Conservation (phyloP, 2,888 invertebrate species). For the Prosapia bicincta region DNA sequence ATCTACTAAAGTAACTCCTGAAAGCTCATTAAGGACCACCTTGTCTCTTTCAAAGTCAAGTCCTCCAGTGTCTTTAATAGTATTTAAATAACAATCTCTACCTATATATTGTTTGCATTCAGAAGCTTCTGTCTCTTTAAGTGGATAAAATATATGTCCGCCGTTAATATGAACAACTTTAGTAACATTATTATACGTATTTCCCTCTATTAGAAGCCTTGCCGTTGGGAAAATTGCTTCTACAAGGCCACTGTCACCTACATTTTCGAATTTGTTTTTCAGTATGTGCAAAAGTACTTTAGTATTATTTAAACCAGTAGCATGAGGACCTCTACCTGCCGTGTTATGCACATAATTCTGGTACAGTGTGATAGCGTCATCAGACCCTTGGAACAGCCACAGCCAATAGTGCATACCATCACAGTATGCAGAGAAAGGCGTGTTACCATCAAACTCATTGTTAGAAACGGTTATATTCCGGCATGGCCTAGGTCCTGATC, state of each 20-base stretch:
- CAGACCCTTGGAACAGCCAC: slow-evolving; percentile 17
- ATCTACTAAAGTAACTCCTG: no score
- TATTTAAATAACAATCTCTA: no score
- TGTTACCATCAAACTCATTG: slow-evolving; percentile 18
- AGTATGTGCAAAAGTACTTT: slow-evolving; percentile 3
- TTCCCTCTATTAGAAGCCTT: slow-evolving; percentile 5
- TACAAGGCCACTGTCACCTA: not conserved
- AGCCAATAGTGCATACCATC: slow-evolving; percentile 18
- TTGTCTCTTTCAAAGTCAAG: no score
- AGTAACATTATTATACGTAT: not conserved
- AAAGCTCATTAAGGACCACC: no score
- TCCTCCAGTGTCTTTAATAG: no score
- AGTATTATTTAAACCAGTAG: not conserved
- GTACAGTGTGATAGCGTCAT: slow-evolving; percentile 7
- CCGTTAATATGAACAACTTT: not conserved
- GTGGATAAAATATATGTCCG: no score
- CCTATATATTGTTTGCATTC: no score
- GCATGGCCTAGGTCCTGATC: not conserved
- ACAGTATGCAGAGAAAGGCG: slow-evolving; percentile 7
- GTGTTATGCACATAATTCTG: slow-evolving; percentile 14
- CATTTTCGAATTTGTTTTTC: not conserved
- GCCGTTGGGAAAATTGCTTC: not conserved
- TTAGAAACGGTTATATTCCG: not conserved
- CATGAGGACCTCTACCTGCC: slow-evolving; percentile 5
- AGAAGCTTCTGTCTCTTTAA: no score